A percentile compares a stretch with the other conserved stretches of the same genome.
Conservation (phyloP, 2,113 vertebrate genomes). For the Mionectes macconnelli region DNA sequence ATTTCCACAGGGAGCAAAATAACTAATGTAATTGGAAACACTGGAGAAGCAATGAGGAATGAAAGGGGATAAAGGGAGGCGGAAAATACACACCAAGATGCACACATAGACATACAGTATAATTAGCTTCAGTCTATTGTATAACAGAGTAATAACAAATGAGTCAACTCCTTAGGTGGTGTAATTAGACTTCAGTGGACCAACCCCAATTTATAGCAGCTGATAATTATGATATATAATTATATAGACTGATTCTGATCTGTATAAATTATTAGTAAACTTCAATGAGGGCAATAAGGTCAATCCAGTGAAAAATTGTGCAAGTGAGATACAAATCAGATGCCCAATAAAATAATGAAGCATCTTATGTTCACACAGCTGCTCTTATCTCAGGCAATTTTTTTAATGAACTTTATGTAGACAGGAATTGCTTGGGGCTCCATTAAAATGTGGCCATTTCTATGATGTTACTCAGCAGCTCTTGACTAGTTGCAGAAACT, state of each 20-base stretch:
- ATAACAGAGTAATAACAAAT: conserved; percentile 59
- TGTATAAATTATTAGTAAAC: conserved; percentile 43
- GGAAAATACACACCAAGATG: conserved; percentile 29
- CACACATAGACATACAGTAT: not conserved
- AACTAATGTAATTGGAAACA: conserved; percentile 51
- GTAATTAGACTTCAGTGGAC: conserved; percentile 45
- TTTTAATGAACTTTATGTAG: not conserved
- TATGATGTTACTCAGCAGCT: not conserved
- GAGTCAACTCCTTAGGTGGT: conserved; percentile 64
- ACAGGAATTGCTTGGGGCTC: conserved; percentile 4
- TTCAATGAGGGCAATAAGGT: conserved; percentile 39
- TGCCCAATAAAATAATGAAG: conserved; percentile 48
- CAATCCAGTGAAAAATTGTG: conserved; percentile 34
- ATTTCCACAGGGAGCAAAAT: conserved; percentile 18
- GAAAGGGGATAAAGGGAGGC: conserved; percentile 19
- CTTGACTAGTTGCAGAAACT: not conserved
- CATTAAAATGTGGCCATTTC: not conserved
- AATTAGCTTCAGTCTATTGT: conserved; percentile 55
- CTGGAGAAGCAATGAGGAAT: conserved; percentile 30
- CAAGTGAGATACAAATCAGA: conserved; percentile 42
- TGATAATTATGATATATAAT: conserved; percentile 51
- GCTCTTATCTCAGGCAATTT: not conserved
- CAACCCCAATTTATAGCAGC: conserved; percentile 33
- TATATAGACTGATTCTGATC: conserved; percentile 48
- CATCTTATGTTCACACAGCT: not conserved